Conservation (phyloP, 2,888 invertebrate species). For the Iselma pallidipennis region DNA sequence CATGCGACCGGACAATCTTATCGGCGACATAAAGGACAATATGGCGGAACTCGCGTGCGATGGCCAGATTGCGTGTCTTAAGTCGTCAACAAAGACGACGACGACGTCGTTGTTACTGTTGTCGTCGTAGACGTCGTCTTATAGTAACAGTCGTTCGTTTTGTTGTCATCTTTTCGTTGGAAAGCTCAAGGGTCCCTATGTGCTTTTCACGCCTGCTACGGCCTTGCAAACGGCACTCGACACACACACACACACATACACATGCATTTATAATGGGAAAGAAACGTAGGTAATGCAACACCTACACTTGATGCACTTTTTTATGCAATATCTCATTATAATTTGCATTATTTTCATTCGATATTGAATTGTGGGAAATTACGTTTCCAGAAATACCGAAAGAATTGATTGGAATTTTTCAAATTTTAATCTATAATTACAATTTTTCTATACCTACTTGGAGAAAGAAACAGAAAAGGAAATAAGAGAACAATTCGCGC, state of each 20-base stretch:
- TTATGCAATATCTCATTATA: not conserved
- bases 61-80: constrained; percentile 56
- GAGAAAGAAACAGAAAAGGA: no score
- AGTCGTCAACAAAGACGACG: no score
- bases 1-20: constrained; percentile 56
- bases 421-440: not conserved
- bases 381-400: not conserved
- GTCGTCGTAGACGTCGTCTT: not conserved
- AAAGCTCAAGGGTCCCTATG: not conserved
- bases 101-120: no score
- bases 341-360: not conserved
- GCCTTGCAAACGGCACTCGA: not conserved
- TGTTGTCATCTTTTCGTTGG: not conserved
- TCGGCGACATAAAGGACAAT: constrained; percentile 56
- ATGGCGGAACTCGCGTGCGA: constrained; percentile 57
- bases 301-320: not conserved
- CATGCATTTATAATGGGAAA: no score
- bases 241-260: no score
- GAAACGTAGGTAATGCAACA: not conserved
- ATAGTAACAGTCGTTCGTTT: not conserved
- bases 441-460: no score
- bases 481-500: no score
- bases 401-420: not conserved
- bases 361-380: not conserved
- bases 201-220: not conserved